phyloP scores from a whole-genome alignment of 2,888 invertebrate species.

The Saturnia pavonia region DNA sequence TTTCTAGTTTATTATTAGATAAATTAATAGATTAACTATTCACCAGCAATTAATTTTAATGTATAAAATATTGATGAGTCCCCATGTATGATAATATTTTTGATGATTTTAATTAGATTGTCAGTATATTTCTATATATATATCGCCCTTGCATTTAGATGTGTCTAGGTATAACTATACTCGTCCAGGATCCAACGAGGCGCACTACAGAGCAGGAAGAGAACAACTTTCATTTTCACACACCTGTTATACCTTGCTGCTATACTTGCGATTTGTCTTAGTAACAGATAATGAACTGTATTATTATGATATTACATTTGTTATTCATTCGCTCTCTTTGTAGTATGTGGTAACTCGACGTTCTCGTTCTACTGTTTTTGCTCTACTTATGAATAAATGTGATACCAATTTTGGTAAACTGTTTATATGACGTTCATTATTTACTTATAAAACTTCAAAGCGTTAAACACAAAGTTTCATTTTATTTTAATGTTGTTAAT shows the following conservation, averaged over 20 bases:
- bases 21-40: background rate
- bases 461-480: background rate
- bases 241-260: slow-evolving; percentile 76
- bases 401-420: slow-evolving; percentile 4
- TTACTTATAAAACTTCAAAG: background rate
- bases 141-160: slow-evolving; percentile 39
- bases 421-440: slow-evolving; percentile 1
- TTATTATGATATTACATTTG: slow-evolving; percentile 27
- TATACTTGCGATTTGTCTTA: slow-evolving; percentile 45
- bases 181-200: slow-evolving; percentile 49
- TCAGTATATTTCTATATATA: slow-evolving; percentile 27
- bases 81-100: background rate
- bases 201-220: slow-evolving; percentile 76
- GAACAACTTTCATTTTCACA: slow-evolving; percentile 81
- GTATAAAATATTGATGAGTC: background rate
- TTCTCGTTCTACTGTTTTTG: slow-evolving; percentile 11
- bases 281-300: slow-evolving; percentile 43
- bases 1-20: background rate
- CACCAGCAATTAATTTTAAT: background rate
- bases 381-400: slow-evolving; percentile 6
- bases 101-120: background rate
- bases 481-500: background rate
- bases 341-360: slow-evolving; percentile 16
- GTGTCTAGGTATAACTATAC: slow-evolving; percentile 16
- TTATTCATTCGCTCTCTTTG: slow-evolving; percentile 19